Evolutionary conservation across 2,797 vertebrate species (phyloP), one percentile per base, ranked within the genome.

Genomic region (Anniella stebbinsi): DNA sequence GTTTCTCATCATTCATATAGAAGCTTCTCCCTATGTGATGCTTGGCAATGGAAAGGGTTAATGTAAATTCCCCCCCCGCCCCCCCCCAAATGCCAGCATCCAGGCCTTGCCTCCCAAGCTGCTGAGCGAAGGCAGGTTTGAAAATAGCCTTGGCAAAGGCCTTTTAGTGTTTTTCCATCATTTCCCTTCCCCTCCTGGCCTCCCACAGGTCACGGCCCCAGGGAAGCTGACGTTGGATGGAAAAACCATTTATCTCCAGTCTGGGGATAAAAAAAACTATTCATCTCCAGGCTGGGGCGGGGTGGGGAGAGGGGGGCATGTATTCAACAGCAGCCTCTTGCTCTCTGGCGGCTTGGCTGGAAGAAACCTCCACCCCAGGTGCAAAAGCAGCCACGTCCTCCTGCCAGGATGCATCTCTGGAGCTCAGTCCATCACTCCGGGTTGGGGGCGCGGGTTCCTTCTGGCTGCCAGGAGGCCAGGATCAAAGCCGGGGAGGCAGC

Each of bases 211-310:
- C 92, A 92, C 1, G 90, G 92, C 91, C 84, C 80, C 21, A 72
- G 87, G 11, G 69, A 87, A 87, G 82, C 91, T 94, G 93, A 92
- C 89, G 90, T 60, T 2, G 83, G 86, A 92, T 92, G 92, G 92
- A 94, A 94, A 94, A 94, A 94, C 85, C 90, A 92, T 92, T 91
- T 84, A 86, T 93, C 92, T 91, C 51, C 1, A 18, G 66, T 77
- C 88, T 66, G 87, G 12, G 78, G 30, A 36, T 10, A 48, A 4
- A 3, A 1, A 94, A 94, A 94, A 94, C 85, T 88, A 92, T 92
- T 91, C 81, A 86, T 92, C 92, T 89, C 51, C 1, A 18, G 51
- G 81, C 88, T 66, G 87, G 12, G 78, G 30, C 15, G 10, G 8
- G 5, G 1, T 25, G 51, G 2, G 10, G 80, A 30, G 13, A 1